Percentiles rank a stretch among this genome's conserved stretches.
Evolutionary conservation across 2,888 invertebrate species (phyloP).

Genomic region (Lampropteryx suffumata): DNA sequence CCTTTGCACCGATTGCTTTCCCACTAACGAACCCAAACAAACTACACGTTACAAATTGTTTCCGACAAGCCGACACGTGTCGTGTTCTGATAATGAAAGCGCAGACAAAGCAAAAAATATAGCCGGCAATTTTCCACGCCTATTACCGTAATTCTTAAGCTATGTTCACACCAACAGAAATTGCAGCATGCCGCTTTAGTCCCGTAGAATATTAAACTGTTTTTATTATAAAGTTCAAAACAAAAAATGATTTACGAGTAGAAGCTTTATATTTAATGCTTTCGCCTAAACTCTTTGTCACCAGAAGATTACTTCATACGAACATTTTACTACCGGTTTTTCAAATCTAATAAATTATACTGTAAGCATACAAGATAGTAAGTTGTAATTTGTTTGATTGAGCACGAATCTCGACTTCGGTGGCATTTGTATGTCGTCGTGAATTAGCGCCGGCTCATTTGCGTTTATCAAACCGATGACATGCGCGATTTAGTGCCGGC

Average conservation of each 20-base stretch:
- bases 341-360: conserved; percentile 24
- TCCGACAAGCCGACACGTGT: conserved; percentile 33
- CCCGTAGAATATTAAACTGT: too few species aligned
- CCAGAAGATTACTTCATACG: too few species aligned
- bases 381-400: conserved; percentile 37
- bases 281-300: too few species aligned
- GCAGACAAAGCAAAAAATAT: conserved; percentile 25
- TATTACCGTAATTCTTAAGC: conserved; percentile 58
- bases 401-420: conserved; percentile 38
- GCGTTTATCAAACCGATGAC: conserved; percentile 51
- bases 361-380: conserved; percentile 19
- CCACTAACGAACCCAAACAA: conserved; percentile 35
- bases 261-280: too few species aligned
- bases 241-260: too few species aligned
- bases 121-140: conserved; percentile 47
- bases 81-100: conserved; percentile 28
- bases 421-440: conserved; percentile 50
- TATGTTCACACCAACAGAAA: conserved; percentile 24
- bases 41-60: conserved; percentile 33
- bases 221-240: too few species aligned
- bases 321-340: conserved; percentile 14
- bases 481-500: conserved; percentile 46
- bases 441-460: conserved; percentile 47
- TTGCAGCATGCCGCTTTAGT: not conserved
- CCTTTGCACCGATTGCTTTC: conserved; percentile 32